Conservation (phyloP, 2,113 vertebrate species). For the Odontesthes bonariensis region DNA sequence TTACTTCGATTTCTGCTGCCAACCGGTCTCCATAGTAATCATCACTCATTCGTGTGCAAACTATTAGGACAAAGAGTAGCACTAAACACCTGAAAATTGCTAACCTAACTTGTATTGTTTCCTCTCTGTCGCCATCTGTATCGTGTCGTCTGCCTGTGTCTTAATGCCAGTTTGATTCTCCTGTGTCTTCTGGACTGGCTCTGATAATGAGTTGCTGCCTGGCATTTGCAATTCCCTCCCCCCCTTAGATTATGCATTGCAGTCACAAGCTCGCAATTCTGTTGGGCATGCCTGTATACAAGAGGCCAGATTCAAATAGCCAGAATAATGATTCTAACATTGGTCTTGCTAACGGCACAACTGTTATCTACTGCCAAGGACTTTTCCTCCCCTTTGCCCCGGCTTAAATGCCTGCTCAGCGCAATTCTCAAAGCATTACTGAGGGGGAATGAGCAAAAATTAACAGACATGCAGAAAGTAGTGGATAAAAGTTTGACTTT, state of each 20-base stretch:
- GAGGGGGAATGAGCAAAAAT: slow-evolving; percentile 26
- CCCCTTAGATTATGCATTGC: slow-evolving; percentile 54
- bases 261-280: slow-evolving; percentile 67
- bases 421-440: slow-evolving; percentile 39
- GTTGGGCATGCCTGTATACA: slow-evolving; percentile 53
- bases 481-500: slow-evolving; percentile 29
- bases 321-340: slow-evolving; percentile 48
- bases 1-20: slow-evolving; percentile 44
- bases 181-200: slow-evolving; percentile 54
- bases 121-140: slow-evolving; percentile 7
- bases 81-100: slow-evolving; percentile 51
- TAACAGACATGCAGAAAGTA: slow-evolving; percentile 38
- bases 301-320: slow-evolving; percentile 40
- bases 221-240: slow-evolving; percentile 64
- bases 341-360: slow-evolving; percentile 52
- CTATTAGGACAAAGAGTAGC: slow-evolving; percentile 38
- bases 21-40: slow-evolving; percentile 60
- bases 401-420: slow-evolving; percentile 42
- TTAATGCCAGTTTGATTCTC: slow-evolving; percentile 57
- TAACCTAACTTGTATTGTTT: slow-evolving; percentile 36
- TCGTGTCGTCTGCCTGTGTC: slow-evolving; percentile 28
- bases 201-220: slow-evolving; percentile 57
- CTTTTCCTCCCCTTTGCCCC: slow-evolving; percentile 31
- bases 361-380: slow-evolving; percentile 51
- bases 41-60: slow-evolving; percentile 50